Evolutionary conservation across 2,888 invertebrate species (phyloP).

Genomic region (Tetragonisca angustula): DNA sequence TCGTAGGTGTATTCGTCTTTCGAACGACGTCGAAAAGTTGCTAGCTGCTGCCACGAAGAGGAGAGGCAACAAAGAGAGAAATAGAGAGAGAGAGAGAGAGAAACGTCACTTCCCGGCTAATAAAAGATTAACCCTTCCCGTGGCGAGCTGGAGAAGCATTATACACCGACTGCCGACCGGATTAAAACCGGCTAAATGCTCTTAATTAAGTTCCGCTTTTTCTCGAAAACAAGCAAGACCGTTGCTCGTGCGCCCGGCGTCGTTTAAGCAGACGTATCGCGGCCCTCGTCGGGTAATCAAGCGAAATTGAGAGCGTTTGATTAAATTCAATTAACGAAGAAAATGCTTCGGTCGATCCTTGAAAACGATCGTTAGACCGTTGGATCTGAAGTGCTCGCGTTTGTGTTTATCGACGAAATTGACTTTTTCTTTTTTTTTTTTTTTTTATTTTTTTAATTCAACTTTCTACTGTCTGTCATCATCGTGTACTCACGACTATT

Average conservation of each 20-base stretch:
- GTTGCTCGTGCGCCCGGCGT: background rate
- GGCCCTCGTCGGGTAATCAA: background rate
- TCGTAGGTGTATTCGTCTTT: background rate
- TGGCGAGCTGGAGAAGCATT: conserved; percentile 25
- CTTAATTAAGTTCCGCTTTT: conserved; percentile 40
- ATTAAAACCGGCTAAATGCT: conserved; percentile 30
- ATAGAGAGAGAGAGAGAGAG: background rate
- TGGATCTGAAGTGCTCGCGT: too few relatives aligned
- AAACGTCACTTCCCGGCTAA: conserved; percentile 43
- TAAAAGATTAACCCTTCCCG: conserved; percentile 48
- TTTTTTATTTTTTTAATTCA: too few relatives aligned
- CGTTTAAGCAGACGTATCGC: conserved; percentile 6
- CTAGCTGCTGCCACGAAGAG: background rate
- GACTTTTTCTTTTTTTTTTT: too few relatives aligned
- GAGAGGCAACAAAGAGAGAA: too few relatives aligned
- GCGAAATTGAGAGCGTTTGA: background rate
- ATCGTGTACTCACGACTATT: too few relatives aligned
- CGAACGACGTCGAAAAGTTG: background rate
- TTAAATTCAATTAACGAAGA: background rate
- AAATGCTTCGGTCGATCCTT: too few relatives aligned
- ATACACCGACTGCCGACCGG: conserved; percentile 7
- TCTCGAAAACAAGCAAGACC: conserved; percentile 1
- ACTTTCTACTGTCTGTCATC: too few relatives aligned
- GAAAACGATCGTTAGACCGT: too few relatives aligned
- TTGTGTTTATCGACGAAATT: too few relatives aligned